Conservation (phyloP, 2,888 invertebrate genomes). For the Charanyca ferruginea region DNA sequence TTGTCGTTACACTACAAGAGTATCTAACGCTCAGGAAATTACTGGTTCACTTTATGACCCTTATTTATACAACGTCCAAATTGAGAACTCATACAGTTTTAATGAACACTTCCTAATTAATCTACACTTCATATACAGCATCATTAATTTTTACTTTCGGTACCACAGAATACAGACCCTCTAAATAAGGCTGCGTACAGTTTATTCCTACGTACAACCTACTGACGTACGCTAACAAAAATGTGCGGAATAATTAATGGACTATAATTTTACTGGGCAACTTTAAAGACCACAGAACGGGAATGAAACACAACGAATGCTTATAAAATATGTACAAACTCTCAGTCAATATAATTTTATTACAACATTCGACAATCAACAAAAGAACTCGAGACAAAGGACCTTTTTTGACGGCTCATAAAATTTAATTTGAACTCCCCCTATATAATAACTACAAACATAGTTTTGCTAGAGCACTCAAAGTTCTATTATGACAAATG, state of each 20-base stretch:
- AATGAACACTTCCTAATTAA: constrained; percentile 77
- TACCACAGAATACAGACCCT: constrained; percentile 21
- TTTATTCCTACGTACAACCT: constrained; percentile 1
- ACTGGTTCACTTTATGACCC: constrained; percentile 65
- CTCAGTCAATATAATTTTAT: constrained; percentile 64
- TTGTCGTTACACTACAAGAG: constrained; percentile 70
- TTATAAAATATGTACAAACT: constrained; percentile 46
- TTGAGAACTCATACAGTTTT: constrained; percentile 71
- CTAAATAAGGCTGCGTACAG: constrained; percentile 24
- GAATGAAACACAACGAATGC: constrained; percentile 49
- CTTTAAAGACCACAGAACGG: constrained; percentile 41
- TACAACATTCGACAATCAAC: constrained; percentile 61
- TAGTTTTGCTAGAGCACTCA: constrained; percentile 53
- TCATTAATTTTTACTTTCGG: constrained; percentile 50
- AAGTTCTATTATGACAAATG: constrained; percentile 60
- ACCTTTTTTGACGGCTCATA: constrained; percentile 70
- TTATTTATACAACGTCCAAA: constrained; percentile 71
- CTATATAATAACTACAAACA: constrained; percentile 62
- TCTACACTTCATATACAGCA: constrained; percentile 34
- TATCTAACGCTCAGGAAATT: constrained; percentile 76
- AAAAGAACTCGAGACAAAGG: constrained; percentile 72
- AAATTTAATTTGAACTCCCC: constrained; percentile 73
- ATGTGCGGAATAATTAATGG: constrained; percentile 44
- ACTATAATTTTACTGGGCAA: constrained; percentile 48
- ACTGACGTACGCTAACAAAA: constrained; percentile 41